Evolutionary conservation across 2,888 invertebrate genomes (phyloP), one percentile per base, ranked within the genome.

Genomic region (Tetragonisca angustula): DNA sequence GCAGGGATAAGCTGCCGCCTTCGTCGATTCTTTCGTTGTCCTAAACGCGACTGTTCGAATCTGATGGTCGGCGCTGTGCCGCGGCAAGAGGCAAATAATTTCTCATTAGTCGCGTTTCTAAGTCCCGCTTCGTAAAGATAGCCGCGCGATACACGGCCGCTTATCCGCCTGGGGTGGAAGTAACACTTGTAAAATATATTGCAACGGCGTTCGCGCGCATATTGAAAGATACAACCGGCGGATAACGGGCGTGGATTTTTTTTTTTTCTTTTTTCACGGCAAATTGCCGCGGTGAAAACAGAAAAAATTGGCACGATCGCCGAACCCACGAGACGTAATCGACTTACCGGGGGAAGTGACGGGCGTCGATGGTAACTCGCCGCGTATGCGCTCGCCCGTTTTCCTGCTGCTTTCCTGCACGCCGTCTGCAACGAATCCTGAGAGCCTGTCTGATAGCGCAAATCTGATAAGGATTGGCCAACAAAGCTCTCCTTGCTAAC

Each of bases 181-280:
- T 84, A 84, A 83, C 87, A 84, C 87, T 87, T 83, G 89, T 84
- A 80, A 89, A 87, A 84, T 86, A 81, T 81, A 75, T 84, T 81
- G 61, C 84, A 65, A 72, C 69, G 32, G 52, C 56, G 75, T 74
- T 76, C 76, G 54, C 77, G 73, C 68, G 78, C 80, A 76, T 83
- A 80, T 83, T 43, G 83, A 81, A 74, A 88, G 89, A 88, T 88
- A 89, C 84, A 32, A 78, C 83, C 50, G 59, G 21, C 64, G 52
- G 87, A 89, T 89, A 87, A 65, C 19, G 24, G 17, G n/a, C 24
- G 27, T 32, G 9, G 15, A 4, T 62, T 67, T 81, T 80, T 62
- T 67, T 81, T 80, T 73, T 80, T 62, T 67, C 77, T 80, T 73
- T 27, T 27, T 27, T 27, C 27, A 17, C 32, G 32, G n/a, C 62